phyloP scores from a whole-genome alignment of 92 coral and sea anemone species.

The Porites divaricata region DNA sequence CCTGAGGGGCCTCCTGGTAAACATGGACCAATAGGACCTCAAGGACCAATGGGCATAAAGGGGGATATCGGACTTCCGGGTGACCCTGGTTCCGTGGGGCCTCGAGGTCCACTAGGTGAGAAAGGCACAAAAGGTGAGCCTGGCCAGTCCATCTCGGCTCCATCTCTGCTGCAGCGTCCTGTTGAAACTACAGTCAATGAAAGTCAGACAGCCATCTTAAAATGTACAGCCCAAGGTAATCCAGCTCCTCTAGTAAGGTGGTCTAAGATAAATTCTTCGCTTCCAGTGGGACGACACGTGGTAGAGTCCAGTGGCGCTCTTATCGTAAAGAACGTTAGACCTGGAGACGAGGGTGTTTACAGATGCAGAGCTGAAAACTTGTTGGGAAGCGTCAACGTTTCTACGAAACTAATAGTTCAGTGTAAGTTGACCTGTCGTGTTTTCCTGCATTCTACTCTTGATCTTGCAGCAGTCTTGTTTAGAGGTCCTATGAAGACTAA shows the following conservation, averaged over 20 bases:
- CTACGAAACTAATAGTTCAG: too few species aligned
- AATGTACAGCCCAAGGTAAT: conserved; percentile 58
- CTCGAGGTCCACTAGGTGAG: background rate
- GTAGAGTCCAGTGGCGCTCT: too few species aligned
- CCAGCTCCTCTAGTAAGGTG: conserved; percentile 66
- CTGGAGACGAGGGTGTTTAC: too few species aligned
- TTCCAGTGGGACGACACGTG: too few species aligned
- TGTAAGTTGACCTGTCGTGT: too few species aligned
- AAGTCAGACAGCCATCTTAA: conserved; percentile 45
- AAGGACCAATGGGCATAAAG: background rate
- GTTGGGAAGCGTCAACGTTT: too few species aligned
- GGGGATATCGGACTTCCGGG: background rate
- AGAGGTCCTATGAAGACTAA: too few species aligned
- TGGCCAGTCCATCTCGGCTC: background rate
- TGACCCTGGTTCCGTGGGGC: background rate
- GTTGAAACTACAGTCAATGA: conserved; percentile 34
- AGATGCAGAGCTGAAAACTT: too few species aligned
- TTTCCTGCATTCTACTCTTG: too few species aligned
- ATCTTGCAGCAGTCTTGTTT: too few species aligned
- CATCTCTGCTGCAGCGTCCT: background rate
- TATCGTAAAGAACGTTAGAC: too few species aligned
- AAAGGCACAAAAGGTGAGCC: background rate
- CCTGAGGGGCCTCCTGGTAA: background rate
- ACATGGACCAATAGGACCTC: background rate
- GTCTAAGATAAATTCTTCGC: conserved; percentile 45